phyloP scores from a whole-genome alignment of 2,888 invertebrate genomes.

The Lochmaea capreae region DNA sequence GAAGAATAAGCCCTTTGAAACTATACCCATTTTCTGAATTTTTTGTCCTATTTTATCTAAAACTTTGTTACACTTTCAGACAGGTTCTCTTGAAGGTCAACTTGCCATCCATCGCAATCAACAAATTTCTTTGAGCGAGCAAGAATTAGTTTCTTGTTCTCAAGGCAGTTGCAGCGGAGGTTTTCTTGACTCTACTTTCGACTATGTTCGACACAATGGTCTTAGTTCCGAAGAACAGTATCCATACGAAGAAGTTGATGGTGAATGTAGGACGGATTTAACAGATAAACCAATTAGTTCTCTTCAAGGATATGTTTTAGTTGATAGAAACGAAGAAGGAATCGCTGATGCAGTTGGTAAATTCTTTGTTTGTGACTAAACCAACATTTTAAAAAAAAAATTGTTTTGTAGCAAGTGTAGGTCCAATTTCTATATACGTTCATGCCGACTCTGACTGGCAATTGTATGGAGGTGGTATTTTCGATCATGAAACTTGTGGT shows the following conservation, averaged over 20 bases:
- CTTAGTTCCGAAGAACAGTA: conserved; percentile 87
- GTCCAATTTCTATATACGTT: conserved; percentile 15
- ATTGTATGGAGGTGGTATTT: conserved; percentile 14
- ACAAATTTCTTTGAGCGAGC: conserved; percentile 82
- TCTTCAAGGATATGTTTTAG: background rate
- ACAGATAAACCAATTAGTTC: background rate
- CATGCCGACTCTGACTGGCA: background rate
- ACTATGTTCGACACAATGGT: conserved; percentile 82
- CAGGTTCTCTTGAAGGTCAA: conserved; percentile 89
- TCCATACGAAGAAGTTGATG: conserved; percentile 70
- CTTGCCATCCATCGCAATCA: conserved; percentile 84
- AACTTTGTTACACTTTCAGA: conserved; percentile 66
- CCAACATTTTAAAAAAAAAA: too few species aligned
- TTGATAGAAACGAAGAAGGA: conserved; percentile 1
- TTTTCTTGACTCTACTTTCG: conserved; percentile 79
- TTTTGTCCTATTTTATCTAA: background rate
- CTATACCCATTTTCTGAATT: background rate
- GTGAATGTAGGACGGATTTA: conserved; percentile 28
- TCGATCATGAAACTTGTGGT: background rate
- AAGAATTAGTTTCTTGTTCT: conserved; percentile 85
- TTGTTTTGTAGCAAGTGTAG: conserved; percentile 4
- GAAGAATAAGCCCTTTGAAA: too few species aligned
- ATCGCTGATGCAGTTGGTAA: conserved; percentile 19
- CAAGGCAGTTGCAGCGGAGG: conserved; percentile 86
- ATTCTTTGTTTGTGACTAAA: background rate